phyloP scores from a whole-genome alignment of 2,888 invertebrate species.

The Eupithecia inturbata region DNA sequence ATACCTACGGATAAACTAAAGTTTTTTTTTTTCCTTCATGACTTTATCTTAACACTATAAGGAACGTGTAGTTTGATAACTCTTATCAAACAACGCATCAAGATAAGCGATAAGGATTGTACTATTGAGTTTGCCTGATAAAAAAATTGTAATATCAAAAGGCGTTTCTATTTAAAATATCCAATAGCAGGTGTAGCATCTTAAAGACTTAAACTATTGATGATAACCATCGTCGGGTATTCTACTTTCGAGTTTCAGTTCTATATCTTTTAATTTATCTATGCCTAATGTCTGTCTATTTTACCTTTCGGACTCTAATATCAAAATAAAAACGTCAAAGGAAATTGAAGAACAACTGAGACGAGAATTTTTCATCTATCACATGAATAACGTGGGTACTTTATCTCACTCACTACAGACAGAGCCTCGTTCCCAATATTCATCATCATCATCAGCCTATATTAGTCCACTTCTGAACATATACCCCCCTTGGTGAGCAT shows the following conservation, averaged over 20 bases:
- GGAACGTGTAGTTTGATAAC: not conserved
- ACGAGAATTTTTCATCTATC: not conserved
- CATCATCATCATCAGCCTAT: too few relatives aligned
- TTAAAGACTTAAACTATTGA: not conserved
- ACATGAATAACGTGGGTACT: too few relatives aligned
- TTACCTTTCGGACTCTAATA: not conserved
- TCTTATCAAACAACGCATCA: not conserved
- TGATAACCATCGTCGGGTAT: not conserved
- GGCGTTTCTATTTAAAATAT: not conserved
- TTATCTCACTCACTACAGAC: too few relatives aligned
- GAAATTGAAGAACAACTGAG: not conserved
- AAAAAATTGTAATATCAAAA: not conserved
- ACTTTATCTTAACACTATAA: not conserved
- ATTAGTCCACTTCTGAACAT: too few relatives aligned
- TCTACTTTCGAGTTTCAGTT: not conserved
- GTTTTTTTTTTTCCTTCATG: not conserved
- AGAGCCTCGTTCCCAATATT: too few relatives aligned
- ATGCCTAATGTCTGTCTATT: not conserved
- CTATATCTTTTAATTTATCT: not conserved
- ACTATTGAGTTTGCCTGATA: constrained; percentile 3
- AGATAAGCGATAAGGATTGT: not conserved
- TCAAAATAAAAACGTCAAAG: not conserved
- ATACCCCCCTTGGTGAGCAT: too few relatives aligned
- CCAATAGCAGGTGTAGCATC: not conserved
- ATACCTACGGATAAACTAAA: not conserved